A percentile compares a stretch with the other conserved stretches of the same genome.
Evolutionary conservation across 1,140 invertebrate species (phyloP).

Genomic region (Reticulitermes speratus): DNA sequence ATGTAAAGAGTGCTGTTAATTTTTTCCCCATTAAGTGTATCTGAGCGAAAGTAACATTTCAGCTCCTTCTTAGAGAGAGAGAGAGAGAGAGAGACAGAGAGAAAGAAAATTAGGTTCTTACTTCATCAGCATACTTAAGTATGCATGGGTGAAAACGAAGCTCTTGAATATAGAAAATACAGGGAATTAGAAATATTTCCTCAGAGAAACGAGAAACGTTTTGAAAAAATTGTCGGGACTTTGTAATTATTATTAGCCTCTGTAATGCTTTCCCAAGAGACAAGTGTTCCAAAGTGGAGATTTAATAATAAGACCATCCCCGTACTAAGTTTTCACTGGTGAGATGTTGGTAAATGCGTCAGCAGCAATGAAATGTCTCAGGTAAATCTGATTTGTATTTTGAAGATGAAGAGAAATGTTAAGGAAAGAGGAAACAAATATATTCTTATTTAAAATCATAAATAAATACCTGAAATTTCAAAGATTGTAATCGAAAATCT

Average conservation of each 20-base stretch:
- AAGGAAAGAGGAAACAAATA: background rate
- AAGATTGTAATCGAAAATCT: too few relatives aligned
- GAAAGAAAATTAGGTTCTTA: background rate
- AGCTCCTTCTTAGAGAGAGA: background rate
- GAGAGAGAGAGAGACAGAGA: too few relatives aligned
- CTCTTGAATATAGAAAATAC: slow-evolving; percentile 22
- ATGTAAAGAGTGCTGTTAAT: background rate
- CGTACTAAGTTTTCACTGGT: background rate
- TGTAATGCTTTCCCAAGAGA: background rate
- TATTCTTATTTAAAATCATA: too few relatives aligned
- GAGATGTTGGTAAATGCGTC: background rate
- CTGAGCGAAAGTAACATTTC: slow-evolving; percentile 21
- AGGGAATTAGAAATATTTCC: slow-evolving; percentile 18
- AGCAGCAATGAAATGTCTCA: background rate
- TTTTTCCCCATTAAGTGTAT: slow-evolving; percentile 26
- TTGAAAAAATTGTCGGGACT: background rate
- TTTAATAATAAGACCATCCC: background rate
- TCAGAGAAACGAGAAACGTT: background rate
- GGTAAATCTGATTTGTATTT: too few relatives aligned
- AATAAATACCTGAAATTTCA: too few relatives aligned
- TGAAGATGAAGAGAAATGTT: background rate
- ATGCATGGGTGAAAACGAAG: slow-evolving; percentile 24
- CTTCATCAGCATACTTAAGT: slow-evolving; percentile 15
- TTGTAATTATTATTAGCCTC: slow-evolving; percentile 13
- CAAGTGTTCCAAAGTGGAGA: background rate